Conservation (phyloP, 2,113 vertebrate genomes). For the Nymphicus hollandicus region DNA sequence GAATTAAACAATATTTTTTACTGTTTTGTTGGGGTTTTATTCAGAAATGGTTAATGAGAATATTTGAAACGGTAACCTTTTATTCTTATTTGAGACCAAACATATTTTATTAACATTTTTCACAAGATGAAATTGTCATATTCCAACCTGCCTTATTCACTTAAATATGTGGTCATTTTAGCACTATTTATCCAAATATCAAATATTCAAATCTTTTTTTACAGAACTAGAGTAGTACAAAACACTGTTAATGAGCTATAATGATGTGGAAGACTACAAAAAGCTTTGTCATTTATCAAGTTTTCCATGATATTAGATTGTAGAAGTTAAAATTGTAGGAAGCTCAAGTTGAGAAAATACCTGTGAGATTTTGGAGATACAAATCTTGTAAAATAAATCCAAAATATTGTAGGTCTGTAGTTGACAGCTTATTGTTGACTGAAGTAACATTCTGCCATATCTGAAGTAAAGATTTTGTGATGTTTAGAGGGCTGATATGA, state of each 20-base stretch:
- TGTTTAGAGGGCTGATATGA: not conserved
- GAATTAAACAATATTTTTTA: not conserved
- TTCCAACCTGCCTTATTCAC: not conserved
- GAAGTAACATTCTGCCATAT: not conserved
- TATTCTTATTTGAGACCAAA: not conserved
- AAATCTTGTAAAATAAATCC: not conserved
- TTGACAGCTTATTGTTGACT: not conserved
- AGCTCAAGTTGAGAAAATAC: not conserved
- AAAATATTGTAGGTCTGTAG: not conserved
- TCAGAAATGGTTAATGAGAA: not conserved
- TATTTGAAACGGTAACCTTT: not conserved
- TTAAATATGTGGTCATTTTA: not conserved
- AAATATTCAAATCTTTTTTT: not conserved
- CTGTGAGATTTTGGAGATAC: not conserved
- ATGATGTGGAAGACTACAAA: not conserved
- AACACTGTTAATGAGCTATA: not conserved
- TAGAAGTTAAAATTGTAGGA: not conserved
- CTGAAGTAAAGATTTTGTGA: not conserved
- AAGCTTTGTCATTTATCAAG: not conserved
- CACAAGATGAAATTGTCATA: not conserved
- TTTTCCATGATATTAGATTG: not conserved
- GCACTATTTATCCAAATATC: not conserved
- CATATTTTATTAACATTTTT: rapidly evolving
- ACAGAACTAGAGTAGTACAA: not conserved
- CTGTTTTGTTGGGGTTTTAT: not conserved